Conservation (phyloP, 2,888 invertebrate genomes). For the Priocnemis perturbator region DNA sequence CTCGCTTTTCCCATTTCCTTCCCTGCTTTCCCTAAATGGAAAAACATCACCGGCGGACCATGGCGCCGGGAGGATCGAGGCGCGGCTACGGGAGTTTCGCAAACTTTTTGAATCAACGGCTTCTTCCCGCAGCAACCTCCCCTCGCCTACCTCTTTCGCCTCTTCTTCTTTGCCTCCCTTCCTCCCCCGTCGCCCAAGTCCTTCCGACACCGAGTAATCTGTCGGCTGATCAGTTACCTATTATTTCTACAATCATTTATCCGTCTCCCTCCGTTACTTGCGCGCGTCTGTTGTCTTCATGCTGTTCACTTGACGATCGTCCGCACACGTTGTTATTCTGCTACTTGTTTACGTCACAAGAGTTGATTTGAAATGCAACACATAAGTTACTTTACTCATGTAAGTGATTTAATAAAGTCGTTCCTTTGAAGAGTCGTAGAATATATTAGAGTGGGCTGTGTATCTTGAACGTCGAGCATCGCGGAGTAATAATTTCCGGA, state of each 20-base stretch:
- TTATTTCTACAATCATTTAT: conserved; percentile 49
- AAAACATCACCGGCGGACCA: conserved; percentile 49
- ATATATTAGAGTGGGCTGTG: no score
- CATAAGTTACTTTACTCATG: no score
- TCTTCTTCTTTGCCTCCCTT: background rate
- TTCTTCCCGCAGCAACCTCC: conserved; percentile 11
- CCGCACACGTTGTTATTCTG: no score
- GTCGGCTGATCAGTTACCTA: conserved; percentile 46
- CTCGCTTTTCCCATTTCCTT: conserved; percentile 30
- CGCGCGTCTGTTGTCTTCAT: background rate
- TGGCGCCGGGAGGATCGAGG: conserved; percentile 11
- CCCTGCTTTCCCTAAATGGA: conserved; percentile 50
- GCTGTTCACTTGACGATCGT: no score
- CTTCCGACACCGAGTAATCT: conserved; percentile 37
- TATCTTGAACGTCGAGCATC: no score
- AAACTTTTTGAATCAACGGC: conserved; percentile 61
- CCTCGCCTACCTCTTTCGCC: conserved; percentile 9
- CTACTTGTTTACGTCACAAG: no score
- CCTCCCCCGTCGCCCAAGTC: background rate
- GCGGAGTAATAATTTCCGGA: conserved; percentile 8
- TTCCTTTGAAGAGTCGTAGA: no score
- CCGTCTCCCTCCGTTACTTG: conserved; percentile 14
- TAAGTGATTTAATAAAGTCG: no score
- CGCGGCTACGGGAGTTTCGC: conserved; percentile 46
- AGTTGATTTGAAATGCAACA: no score